A percentile compares a stretch with the other conserved stretches of the same genome.
These are phyloP conservation scores for Forbesichthys papilliferus DNA, from an alignment of 2,113 vertebrate species.

Conservation along the genomic window DNA sequence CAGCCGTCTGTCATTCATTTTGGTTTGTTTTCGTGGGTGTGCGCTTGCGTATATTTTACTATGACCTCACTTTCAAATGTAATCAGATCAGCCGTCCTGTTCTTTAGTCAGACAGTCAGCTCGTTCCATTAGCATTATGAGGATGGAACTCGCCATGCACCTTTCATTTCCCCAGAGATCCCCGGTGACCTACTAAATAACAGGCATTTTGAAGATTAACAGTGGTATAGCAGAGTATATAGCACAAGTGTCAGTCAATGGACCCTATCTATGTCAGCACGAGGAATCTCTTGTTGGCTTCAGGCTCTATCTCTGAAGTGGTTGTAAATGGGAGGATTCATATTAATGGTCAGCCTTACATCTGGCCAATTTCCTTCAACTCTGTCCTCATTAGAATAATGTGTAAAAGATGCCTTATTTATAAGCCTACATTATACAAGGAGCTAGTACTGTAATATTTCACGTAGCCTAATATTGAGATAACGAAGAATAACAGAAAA, in stretches of 20 bases:
- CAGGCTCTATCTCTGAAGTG: neutral
- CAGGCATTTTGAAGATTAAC: slow-evolving; percentile 69
- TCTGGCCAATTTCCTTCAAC: slow-evolving; percentile 49
- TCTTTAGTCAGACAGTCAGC: slow-evolving; percentile 47
- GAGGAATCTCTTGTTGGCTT: slow-evolving; percentile 30
- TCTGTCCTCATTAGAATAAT: slow-evolving; percentile 34
- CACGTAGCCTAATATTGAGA: slow-evolving; percentile 5
- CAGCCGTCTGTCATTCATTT: neutral
- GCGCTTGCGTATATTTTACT: slow-evolving; percentile 25
- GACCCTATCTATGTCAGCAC: slow-evolving; percentile 2
- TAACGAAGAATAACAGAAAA: neutral
- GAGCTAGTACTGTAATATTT: slow-evolving; percentile 39
- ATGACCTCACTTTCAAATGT: slow-evolving; percentile 36
- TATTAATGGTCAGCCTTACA: slow-evolving; percentile 25
- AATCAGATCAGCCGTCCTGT: slow-evolving; percentile 58
- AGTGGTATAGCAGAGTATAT: slow-evolving; percentile 34
- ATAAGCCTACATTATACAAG: slow-evolving; percentile 36
- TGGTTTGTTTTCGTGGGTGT: slow-evolving; percentile 3
- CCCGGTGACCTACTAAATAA: slow-evolving; percentile 60
- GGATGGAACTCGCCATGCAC: slow-evolving; percentile 42
- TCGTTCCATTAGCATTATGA: slow-evolving; percentile 71
- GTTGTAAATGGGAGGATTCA: slow-evolving; percentile 34
- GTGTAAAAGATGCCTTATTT: slow-evolving; percentile 40
- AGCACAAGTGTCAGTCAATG: slow-evolving; percentile 29
- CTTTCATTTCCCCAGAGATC: slow-evolving; percentile 61